Percentiles rank a stretch among this genome's conserved stretches.
These are phyloP conservation scores for Nebria ingens DNA, from an alignment of 1,140 invertebrate species.

Conservation along the genomic window DNA sequence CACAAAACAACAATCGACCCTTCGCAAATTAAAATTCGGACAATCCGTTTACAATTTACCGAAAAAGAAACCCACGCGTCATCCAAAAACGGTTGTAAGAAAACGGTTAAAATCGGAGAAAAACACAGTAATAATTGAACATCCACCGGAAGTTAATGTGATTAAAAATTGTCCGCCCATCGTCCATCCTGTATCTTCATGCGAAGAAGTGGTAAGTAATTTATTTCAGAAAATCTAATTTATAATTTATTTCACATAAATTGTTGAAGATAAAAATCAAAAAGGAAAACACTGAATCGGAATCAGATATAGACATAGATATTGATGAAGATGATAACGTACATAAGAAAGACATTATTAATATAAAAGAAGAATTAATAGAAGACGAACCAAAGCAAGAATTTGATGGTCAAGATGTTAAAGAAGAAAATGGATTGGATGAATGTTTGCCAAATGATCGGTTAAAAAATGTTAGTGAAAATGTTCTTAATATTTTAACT, in stretches of 20 bases:
- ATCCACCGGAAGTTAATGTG: constrained; percentile 30
- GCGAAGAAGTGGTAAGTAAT: constrained; percentile 45
- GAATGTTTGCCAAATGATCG: constrained; percentile 19
- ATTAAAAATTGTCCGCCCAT: constrained; percentile 41
- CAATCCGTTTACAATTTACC: not conserved
- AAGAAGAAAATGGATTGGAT: constrained; percentile 10
- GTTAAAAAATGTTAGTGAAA: constrained; percentile 28
- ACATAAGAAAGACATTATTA: constrained; percentile 19
- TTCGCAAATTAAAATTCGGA: not conserved
- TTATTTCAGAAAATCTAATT: constrained; percentile 5
- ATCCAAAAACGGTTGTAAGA: not conserved
- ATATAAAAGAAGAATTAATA: constrained; percentile 10
- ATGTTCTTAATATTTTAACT: constrained; percentile 20
- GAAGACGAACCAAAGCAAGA: constrained; percentile 15
- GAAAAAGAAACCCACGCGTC: constrained; percentile 23
- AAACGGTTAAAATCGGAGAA: constrained; percentile 27
- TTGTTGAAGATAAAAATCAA: constrained; percentile 26
- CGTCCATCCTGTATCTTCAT: constrained; percentile 41
- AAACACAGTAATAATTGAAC: constrained; percentile 29
- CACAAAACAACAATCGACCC: not conserved
- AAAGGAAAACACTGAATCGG: constrained; percentile 39
- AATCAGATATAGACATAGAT: constrained; percentile 45
- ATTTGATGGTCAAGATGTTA: constrained; percentile 11
- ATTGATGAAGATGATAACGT: constrained; percentile 41
- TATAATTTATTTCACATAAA: constrained; percentile 7